Evolutionary conservation across 1,140 invertebrate species (phyloP), one percentile per base, ranked within the genome.

Genomic region (Macrobrachium nipponense): DNA sequence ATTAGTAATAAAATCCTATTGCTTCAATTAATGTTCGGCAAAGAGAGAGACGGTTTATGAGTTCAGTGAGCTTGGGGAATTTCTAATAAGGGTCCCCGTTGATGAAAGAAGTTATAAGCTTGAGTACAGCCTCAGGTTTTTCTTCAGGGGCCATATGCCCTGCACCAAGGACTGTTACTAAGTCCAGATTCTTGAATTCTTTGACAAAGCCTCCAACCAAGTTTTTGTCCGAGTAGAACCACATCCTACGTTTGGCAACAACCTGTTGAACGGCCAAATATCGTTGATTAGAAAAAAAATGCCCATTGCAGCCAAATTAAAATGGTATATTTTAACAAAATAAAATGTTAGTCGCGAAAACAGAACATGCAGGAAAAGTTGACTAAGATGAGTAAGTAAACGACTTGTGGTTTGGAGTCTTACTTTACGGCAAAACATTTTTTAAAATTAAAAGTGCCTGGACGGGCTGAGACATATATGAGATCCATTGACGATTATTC

Each of bases 101-200:
- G 3, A 92, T 68, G 89, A 92, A 92, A 80, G 90, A 90, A n/a
- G 89, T 89, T 81, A 92, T 90, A 86, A 91, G 91, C 81, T 92
- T 90, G 51, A 93, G 90, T 62, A 92, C 92, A 85, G 90, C 91
- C 18, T 89, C 89, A 60, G 93, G 92, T 88, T 91, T 91, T 90
- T 94, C 93, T 89, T 92, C 91, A 0, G 93, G 93, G 2, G 93
- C 93, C 93, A 93, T 93, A 89, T 93, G 93, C 78, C 93, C 93
- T 87, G 92, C 90, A 51, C 92, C 92, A 90, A 89, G 90, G 12
- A 92, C 88, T 0, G 92, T 92, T 27, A 91, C 88, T 61, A 90
- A 90, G 18, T 89, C 90, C 5, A 92, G 86, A 27, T 89, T 88
- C 12, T 91, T 80, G 88, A 90, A 92, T 51, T 89, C 64, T 88